Evolutionary conservation across 2,113 vertebrate species (phyloP), one percentile per base, ranked within the genome.

Genomic region (Pelodiscus sinensis): DNA sequence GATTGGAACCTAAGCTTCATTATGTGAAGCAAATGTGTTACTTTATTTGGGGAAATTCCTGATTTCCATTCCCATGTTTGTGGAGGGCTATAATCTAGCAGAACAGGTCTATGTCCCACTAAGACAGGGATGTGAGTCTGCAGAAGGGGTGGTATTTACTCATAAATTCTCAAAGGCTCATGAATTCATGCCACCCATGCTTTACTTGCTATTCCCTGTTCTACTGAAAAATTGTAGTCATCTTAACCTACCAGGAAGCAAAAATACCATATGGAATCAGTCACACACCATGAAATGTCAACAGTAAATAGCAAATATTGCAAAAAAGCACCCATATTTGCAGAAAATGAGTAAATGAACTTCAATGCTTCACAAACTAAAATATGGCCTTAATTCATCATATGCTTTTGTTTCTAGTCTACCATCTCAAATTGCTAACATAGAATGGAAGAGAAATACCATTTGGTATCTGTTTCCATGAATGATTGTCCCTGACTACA

Each of bases 241-340:
- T 92, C 93, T 96, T 54, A 95, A 51, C 88, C 93, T 92, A 93
- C 88, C 93, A 96, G 91, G 86, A 91, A 94, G 83, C 88, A 95
- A 90, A 94, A 56, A 1, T 80, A 91, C 94, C 81, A 93, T 73
- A 81, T 82, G 84, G 92, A 88, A 85, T 82, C 25, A 85, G 65
- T 82, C 88, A 94, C 93, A 95, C 86, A 92, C 95, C 92, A 87
- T 92, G 91, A 96, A 96, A 56, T 2, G 29, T 27, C 94, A 89
- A 95, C 91, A 87, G 91, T 2, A 91, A 95, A 90, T 78, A 0
- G 60, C 89, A 93, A 95, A 54, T 3, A 3, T 90, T 78, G 82
- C 85, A 88, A 90, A 93, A 77, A 21, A 79, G 89, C 91, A 79
- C 60, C 95, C 93, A 50, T 18, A 82, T 57, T 96, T 91, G 86